phyloP scores from a whole-genome alignment of 2,113 vertebrate species.

The Tamias sibiricus region DNA sequence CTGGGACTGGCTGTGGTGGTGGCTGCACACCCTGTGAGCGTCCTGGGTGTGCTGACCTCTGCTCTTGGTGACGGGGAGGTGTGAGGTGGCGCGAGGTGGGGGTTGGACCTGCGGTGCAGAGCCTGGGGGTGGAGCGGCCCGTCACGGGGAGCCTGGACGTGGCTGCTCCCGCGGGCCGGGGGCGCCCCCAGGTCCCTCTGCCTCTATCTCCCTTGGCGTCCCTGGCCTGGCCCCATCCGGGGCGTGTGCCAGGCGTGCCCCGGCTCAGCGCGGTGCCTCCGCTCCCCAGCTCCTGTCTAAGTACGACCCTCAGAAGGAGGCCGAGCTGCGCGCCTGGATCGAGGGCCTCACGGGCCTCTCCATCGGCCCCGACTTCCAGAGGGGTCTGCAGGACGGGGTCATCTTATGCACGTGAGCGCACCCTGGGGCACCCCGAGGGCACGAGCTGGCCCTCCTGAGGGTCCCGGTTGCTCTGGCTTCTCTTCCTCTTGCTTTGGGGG shows the following conservation, averaged over 20 bases:
- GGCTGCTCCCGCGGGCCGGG: no score
- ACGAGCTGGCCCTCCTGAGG: background rate
- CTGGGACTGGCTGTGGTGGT: background rate
- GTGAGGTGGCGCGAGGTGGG: background rate
- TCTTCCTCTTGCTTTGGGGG: background rate
- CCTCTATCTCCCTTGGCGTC: background rate
- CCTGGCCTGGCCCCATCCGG: rapidly evolving
- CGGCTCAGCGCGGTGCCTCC: rapidly evolving
- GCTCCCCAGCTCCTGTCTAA: slow-evolving; percentile 93
- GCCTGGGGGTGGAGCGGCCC: no score
- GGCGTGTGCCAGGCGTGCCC: background rate
- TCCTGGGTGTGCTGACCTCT: no score
- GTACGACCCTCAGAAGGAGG: slow-evolving; percentile 95
- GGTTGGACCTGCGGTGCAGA: no score
- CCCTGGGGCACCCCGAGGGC: rapidly evolving
- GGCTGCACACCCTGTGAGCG: no score
- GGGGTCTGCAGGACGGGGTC: slow-evolving; percentile 93
- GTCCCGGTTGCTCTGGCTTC: no score
- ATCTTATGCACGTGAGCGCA: slow-evolving; percentile 95
- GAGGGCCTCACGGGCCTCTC: slow-evolving; percentile 90
- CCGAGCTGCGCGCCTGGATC: slow-evolving; percentile 94
- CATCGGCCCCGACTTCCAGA: slow-evolving; percentile 95
- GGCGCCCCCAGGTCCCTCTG: background rate
- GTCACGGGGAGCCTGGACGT: background rate
- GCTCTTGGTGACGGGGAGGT: no score